These are phyloP conservation scores for Oreochromis aureus DNA, from an alignment of 2,113 vertebrate genomes.

Conservation along the genomic window DNA sequence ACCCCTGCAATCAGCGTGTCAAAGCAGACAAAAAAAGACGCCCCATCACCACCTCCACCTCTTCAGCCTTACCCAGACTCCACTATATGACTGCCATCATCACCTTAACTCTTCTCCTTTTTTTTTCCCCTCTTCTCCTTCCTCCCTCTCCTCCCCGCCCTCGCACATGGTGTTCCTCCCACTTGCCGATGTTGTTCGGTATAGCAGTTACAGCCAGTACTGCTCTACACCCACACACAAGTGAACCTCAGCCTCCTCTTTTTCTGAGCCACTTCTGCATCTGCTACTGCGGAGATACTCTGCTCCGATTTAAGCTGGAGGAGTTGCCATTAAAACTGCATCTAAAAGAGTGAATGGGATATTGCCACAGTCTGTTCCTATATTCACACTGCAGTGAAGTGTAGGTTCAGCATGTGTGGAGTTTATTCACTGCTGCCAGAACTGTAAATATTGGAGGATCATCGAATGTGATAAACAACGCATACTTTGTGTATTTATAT, in stretches of 20 bases:
- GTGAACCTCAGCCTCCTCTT: slow-evolving; percentile 29
- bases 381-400: neutral
- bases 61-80: neutral
- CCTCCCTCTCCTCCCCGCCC: neutral
- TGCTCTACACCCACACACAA: slow-evolving; percentile 41
- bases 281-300: neutral
- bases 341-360: slow-evolving; percentile 27
- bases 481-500: neutral
- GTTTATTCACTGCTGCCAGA: neutral
- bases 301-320: neutral
- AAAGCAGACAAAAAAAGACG: neutral
- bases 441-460: neutral
- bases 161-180: slow-evolving; percentile 59
- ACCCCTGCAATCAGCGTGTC: neutral
- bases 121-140: neutral
- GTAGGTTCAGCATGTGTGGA: neutral
- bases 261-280: slow-evolving; percentile 21
- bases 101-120: neutral
- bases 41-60: neutral
- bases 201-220: slow-evolving; percentile 59
- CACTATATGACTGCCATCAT: neutral
- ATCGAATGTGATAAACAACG: neutral
- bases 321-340: slow-evolving; percentile 10
- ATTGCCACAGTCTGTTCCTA: slow-evolving; percentile 35
- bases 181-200: slow-evolving; percentile 50